These are phyloP conservation scores for Micropoecilia bifurca DNA, from an alignment of 2,797 vertebrate genomes.

Conservation along the genomic window DNA sequence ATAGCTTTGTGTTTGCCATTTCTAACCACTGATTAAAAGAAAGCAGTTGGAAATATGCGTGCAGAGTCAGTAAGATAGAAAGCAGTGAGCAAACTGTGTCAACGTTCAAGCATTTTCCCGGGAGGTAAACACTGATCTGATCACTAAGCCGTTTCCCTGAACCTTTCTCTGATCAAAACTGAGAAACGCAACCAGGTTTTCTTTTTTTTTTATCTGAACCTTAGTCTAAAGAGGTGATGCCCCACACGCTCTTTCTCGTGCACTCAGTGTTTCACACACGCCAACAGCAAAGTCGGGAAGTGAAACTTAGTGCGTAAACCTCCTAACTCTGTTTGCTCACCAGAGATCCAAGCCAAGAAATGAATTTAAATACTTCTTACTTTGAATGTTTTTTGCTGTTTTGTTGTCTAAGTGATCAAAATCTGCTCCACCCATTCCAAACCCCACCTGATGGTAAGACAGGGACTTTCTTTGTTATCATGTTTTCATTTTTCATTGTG, in stretches of 20 bases:
- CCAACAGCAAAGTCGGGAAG: conserved; percentile 13
- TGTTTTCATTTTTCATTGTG: background rate
- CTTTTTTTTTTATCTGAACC: background rate
- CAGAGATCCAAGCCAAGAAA: background rate
- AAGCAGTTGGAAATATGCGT: background rate
- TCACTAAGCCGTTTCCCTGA: conserved; percentile 33
- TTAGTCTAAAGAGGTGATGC: conserved; percentile 4
- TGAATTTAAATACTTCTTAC: background rate
- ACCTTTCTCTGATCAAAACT: conserved; percentile 56
- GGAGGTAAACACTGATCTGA: conserved; percentile 12
- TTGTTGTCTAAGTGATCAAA: background rate
- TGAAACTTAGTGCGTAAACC: conserved; percentile 46
- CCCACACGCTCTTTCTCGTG: background rate
- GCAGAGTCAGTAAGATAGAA: conserved; percentile 15
- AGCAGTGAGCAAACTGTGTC: conserved; percentile 35
- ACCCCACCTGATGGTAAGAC: background rate
- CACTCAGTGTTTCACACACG: background rate
- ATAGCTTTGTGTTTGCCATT: background rate
- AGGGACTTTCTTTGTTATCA: conserved; percentile 34
- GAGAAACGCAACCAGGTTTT: conserved; percentile 59
- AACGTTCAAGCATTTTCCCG: conserved; percentile 41
- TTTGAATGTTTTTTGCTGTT: background rate
- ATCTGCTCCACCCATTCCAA: background rate
- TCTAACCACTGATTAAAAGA: background rate
- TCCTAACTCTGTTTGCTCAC: background rate